Base-by-base conservation (phyloP, 2,797 vertebrate genomes). In the Sebastes oblongus region DNA sequence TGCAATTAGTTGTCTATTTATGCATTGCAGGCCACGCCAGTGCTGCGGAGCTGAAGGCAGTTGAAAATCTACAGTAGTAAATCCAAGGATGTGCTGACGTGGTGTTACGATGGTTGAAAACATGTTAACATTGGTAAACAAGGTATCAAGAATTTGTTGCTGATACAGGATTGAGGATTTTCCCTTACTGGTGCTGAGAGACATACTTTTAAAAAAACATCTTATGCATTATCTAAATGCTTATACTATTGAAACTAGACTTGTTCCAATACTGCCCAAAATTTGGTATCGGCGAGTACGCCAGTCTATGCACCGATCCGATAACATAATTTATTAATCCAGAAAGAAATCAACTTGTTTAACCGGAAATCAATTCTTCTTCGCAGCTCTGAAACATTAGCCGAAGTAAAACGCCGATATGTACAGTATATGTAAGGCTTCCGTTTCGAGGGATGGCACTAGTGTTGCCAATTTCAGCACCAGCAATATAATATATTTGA, bases 1-100 rank as follows among this genome's bases (percentile, higher is more conserved):
- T 85, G 70, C 80, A 86, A 75, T 90, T 83, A 82, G 67, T 61
- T 71, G 30, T 66, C 39, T 67, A 42, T 81, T 87, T 75, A 83
- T 81, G 74, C 72, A 64, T 77, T 79, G 59, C 55, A 64, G 80
- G 72, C 67, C 56, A 72, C n/a, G 11, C 52, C 5, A 14, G 11
- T n/a, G 69, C 30, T 58, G 65, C n/a, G 12, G 55, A 72, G 67
- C 58, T 62, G n/a, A 66, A 59, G 50, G 61, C 72, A 72, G 64
- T 34, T 6, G 3, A 12, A 67, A 76, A 64, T 55, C 30, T 56
- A 66, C 29, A 36, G 72, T 46, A n/a, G 52, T 78, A 70, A 66
- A 52, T 75, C 58, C 52, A 76, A 55, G 24, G 22, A 66, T 81
- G 42, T 66, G 66, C 72, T 78, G 67, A 85, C 18, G 70, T 50